These are phyloP conservation scores for Hemiprocne comata DNA, from an alignment of 2,113 vertebrate genomes.

Conservation along the genomic window DNA sequence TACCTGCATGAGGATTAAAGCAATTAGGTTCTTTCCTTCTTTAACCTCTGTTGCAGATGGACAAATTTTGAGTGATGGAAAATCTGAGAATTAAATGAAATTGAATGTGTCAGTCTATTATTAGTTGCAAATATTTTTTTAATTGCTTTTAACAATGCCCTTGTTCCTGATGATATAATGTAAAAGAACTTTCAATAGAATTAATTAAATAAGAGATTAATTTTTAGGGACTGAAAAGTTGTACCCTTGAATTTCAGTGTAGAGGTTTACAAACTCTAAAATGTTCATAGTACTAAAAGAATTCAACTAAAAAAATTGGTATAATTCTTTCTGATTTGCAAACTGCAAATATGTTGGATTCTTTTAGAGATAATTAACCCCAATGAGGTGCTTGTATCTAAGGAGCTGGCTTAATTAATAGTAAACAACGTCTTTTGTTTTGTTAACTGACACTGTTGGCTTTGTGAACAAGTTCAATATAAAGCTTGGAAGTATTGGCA, in stretches of 20 bases:
- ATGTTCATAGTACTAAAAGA: background rate
- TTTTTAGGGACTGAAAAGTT: background rate
- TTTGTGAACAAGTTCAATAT: background rate
- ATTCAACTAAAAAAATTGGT: background rate
- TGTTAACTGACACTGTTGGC: background rate
- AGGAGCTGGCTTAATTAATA: conserved; percentile 13
- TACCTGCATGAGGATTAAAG: background rate
- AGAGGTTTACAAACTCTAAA: background rate
- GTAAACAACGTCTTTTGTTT: conserved; percentile 40
- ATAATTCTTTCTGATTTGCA: background rate
- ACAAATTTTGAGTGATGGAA: background rate
- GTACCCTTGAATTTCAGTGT: background rate
- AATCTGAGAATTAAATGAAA: background rate
- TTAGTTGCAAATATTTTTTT: background rate
- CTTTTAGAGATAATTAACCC: background rate
- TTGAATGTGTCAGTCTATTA: no score
- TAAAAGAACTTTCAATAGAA: background rate
- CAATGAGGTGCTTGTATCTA: conserved; percentile 9
- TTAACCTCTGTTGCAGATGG: background rate
- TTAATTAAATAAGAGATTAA: background rate
- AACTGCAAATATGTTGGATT: background rate
- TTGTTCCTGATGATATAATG: background rate
- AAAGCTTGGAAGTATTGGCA: background rate
- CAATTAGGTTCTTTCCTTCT: background rate
- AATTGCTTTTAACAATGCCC: background rate